phyloP scores from a whole-genome alignment of 2,797 vertebrate species.

The Toxotes lorentzi region DNA sequence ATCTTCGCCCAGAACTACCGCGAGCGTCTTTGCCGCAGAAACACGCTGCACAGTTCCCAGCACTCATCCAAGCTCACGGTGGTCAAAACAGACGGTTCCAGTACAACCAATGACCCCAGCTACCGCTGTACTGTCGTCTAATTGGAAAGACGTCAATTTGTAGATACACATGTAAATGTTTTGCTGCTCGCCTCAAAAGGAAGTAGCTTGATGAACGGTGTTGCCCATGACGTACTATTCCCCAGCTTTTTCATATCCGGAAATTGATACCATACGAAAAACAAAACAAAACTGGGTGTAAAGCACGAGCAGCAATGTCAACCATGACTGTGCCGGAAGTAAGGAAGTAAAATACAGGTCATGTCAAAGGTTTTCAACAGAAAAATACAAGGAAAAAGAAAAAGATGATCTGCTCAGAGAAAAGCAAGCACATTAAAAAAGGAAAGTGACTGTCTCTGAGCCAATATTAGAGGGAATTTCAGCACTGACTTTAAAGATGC shows the following conservation, averaged over 20 bases:
- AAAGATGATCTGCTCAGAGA: not conserved
- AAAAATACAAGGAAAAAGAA: not conserved
- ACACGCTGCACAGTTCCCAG: conserved; percentile 66
- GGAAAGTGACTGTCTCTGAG: conserved; percentile 8
- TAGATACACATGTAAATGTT: conserved; percentile 18
- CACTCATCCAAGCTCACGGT: conserved; percentile 82
- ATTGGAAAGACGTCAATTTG: not conserved
- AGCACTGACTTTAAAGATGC: conserved; percentile 19
- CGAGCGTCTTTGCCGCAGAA: conserved; percentile 83
- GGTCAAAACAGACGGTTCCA: conserved; percentile 82
- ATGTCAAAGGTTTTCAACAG: not conserved
- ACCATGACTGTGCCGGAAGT: not conserved
- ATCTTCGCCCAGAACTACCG: conserved; percentile 88
- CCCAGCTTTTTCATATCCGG: conserved; percentile 1
- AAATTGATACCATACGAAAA: not conserved
- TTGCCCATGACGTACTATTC: not conserved
- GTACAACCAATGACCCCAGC: conserved; percentile 67
- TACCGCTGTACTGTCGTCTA: conserved; percentile 78
- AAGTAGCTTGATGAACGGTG: not conserved
- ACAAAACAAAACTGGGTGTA: not conserved
- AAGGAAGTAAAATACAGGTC: conserved; percentile 28
- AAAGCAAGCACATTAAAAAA: not conserved
- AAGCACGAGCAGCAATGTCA: conserved; percentile 18
- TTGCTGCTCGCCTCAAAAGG: not conserved
- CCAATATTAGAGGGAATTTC: conserved; percentile 34